Evolutionary conservation across 2,797 vertebrate species (phyloP).

Genomic region (Gobio occitaniae): DNA sequence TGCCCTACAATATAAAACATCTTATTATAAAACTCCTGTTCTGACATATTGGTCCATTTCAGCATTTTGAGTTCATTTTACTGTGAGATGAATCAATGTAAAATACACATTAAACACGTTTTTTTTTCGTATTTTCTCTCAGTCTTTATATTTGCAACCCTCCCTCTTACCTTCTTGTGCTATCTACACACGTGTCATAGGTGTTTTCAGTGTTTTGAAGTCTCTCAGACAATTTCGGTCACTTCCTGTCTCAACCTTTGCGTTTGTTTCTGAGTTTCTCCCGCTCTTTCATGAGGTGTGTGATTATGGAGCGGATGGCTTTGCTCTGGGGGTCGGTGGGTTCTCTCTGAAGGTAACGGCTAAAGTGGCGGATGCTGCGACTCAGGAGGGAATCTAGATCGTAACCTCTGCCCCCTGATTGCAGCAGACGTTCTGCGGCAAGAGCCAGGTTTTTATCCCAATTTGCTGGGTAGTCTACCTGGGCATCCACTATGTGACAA

Average conservation of each 20-base stretch:
- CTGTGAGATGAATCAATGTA: background rate
- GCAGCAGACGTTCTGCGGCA: constrained; percentile 91
- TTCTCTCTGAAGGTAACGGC: constrained; percentile 84
- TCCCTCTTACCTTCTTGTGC: constrained; percentile 5
- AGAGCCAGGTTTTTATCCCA: constrained; percentile 99
- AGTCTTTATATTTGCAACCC: background rate
- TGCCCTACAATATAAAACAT: background rate
- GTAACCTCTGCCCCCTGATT: constrained; percentile 68
- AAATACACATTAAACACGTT: background rate
- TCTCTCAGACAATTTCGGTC: constrained; percentile 19
- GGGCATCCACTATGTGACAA: constrained; percentile 86
- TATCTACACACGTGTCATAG: background rate
- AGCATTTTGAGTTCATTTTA: background rate
- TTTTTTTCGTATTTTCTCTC: background rate
- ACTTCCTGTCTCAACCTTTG: constrained; percentile 59
- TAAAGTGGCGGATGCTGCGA: constrained; percentile 86
- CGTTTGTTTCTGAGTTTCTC: constrained; percentile 71
- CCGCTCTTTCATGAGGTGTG: constrained; percentile 87
- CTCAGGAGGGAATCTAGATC: constrained; percentile 83
- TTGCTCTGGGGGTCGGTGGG: constrained; percentile 83
- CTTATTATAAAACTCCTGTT: background rate
- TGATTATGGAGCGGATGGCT: constrained; percentile 83
- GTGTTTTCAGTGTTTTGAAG: background rate
- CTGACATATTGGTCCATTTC: background rate
- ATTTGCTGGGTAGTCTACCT: constrained; percentile 88